Evolutionary conservation across 1,140 invertebrate species (phyloP), one percentile per base, ranked within the genome.

Genomic region (Triops cancriformis): DNA sequence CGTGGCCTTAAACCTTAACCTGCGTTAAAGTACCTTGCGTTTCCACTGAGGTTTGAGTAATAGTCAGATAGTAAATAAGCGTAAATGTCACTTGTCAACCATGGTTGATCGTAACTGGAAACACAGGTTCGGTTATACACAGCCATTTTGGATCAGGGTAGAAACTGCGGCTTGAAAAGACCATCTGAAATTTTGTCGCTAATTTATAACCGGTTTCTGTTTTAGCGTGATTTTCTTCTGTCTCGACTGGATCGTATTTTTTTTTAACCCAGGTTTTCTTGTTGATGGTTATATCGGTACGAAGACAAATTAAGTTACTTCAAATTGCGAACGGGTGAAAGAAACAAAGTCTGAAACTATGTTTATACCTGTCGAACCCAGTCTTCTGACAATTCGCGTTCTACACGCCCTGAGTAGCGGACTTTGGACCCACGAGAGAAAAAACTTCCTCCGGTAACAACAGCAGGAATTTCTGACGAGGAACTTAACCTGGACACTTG

Each of bases 401-500:
- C 94, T 23, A 94, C 95, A 77, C 94, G 87, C 1, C 95, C 95
- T 75, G 92, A 92, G 85, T 94, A 95, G 81, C 94, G 92, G 84
- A 98, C 97, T 85, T 95, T 96, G 64, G 94, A 96, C 51, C 94
- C 94, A 89, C 94, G 93, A 0, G 94, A 95, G 86, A 98, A 98
- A 80, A 98, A 89, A 12, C 94, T 93, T n/a, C 95, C 95, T 28
- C 95, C 94, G 26, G 93, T 94, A 79, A 95, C 92, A 10, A 97
- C 91, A 79, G 90, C 89, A 28, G 91, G 91, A 64, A 93, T 93
- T 84, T 97, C 93, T 73, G 91, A 91, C 79, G 94, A 94, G 81
- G 92, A 93, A 45, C 92, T 90, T 82, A 96, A 89, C 75, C 94
- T 96, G 85, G 18, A 74, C 27, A 27, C 37, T 74, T 74, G 14